These are phyloP conservation scores for Drepana arcuata DNA, from an alignment of 1,140 invertebrate species.

Conservation along the genomic window DNA sequence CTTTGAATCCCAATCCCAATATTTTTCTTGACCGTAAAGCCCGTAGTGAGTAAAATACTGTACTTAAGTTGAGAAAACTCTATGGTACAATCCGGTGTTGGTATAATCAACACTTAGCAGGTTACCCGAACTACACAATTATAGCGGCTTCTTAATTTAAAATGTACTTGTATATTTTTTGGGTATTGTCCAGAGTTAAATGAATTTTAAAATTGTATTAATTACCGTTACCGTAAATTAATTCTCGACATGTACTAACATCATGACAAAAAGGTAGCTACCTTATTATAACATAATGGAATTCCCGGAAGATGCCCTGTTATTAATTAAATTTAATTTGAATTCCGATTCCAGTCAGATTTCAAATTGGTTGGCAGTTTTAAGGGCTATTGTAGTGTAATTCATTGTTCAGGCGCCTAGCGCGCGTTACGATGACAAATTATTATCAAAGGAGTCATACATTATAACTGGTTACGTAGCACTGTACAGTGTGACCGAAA, in stretches of 20 bases:
- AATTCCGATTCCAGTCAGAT: constrained; percentile 15
- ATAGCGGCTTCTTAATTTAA: no score
- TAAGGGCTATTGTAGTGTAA: constrained; percentile 7
- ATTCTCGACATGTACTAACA: no score
- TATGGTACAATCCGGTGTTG: no score
- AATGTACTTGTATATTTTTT: no score
- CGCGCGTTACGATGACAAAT: background rate
- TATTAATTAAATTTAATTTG: constrained; percentile 23
- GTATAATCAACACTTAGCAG: no score
- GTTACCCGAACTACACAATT: no score
- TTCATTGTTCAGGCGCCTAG: constrained; percentile 3
- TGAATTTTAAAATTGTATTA: background rate
- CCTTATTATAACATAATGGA: background rate
- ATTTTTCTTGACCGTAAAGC: no score
- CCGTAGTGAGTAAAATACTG: no score
- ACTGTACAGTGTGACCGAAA: background rate
- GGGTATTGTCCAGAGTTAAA: background rate
- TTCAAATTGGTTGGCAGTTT: constrained; percentile 12
- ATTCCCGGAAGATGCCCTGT: constrained; percentile 2
- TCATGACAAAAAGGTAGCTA: background rate
- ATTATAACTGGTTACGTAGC: background rate
- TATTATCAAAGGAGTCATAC: no score
- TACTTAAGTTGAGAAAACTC: no score
- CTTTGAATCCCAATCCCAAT: no score
- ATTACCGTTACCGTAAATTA: background rate